Evolutionary conservation across 1,140 invertebrate species (phyloP).

Genomic region (Saxidomus purpurata): DNA sequence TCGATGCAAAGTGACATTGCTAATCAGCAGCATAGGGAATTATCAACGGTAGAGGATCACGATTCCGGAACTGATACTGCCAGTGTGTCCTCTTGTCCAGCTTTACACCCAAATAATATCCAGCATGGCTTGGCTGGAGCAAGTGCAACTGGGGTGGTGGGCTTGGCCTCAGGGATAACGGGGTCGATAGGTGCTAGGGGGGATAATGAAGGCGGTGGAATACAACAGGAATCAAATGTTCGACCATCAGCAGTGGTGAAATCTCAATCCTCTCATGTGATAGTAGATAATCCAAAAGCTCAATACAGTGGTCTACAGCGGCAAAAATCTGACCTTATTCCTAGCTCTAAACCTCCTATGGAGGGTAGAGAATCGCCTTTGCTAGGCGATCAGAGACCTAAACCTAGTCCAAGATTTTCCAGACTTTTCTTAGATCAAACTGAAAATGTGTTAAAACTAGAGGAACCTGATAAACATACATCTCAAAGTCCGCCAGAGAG

Average conservation of each 20-base stretch:
- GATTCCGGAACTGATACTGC: conserved; percentile 83
- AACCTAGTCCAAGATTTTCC: conserved; percentile 82
- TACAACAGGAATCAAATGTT: conserved; percentile 82
- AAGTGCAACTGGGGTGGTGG: conserved; percentile 42
- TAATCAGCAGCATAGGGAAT: conserved; percentile 70
- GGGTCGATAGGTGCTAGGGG: conserved; percentile 27
- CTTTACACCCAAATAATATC: conserved; percentile 67
- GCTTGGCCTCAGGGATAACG: background rate
- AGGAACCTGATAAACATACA: conserved; percentile 39
- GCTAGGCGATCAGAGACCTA: conserved; percentile 73
- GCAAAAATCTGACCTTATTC: conserved; percentile 86
- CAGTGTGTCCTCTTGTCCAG: conserved; percentile 81
- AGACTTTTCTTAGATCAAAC: conserved; percentile 76
- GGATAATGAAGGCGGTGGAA: conserved; percentile 69
- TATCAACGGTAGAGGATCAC: conserved; percentile 76
- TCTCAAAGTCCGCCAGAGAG: conserved; percentile 41
- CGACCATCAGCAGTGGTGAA: conserved; percentile 83
- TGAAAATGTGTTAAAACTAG: conserved; percentile 65
- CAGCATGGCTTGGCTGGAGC: conserved; percentile 42
- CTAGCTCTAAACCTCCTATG: conserved; percentile 64
- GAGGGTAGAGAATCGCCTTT: conserved; percentile 46
- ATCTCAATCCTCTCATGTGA: conserved; percentile 83
- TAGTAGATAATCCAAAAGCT: conserved; percentile 79
- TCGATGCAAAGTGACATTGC: conserved; percentile 89
- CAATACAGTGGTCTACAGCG: conserved; percentile 81